Base-by-base conservation (phyloP, 2,888 invertebrate species). In the Drosophila colorata region DNA sequence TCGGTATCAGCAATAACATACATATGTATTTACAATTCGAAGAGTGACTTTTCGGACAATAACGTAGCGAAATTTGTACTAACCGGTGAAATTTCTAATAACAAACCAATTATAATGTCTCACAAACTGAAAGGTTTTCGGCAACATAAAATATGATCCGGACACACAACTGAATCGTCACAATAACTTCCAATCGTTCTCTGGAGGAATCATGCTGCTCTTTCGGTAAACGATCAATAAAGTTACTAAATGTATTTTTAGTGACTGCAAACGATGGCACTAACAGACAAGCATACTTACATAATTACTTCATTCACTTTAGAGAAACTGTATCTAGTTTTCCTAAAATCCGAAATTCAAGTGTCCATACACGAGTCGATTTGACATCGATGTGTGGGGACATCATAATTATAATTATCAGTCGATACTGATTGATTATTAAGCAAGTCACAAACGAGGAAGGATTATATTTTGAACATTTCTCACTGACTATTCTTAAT, bases 181-280 rank as follows among this genome's bases (percentile, higher is more conserved):
- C 95, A 98, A 98, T 95, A 98, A 98, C 95, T 98, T 98, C 95
- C 96, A 97, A 93, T 95, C 96, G 92, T 98, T 98, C 95, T 95
- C 96, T 94, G 95, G 96, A 93, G 96, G 96, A 92, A 95, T 98
- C 93, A 95, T 97, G 94, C 95, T 98, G 92, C 95, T 98, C 91
- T 98, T 98, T 95, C 96, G 97, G 97, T 96, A 95, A 96, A 95
- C 67, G 70, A 90, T 90, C 64, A 63, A 64, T 55, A 59, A 44
- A 59, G 51, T 53, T 74, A 44, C n/a, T 37, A 52, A 48, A 46
- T 56, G 43, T 74, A 73, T 67, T 56, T 31, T 77, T 77, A 67
- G 52, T 63, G 61, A 48, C 59, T 56, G 35, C 41, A 46, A 57
- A 37, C 37, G 60, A 75, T 75, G 64, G 60, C 68, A 83, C 80